A percentile compares a stretch with the other conserved stretches of the same genome.
These are phyloP conservation scores for Falco rusticolus DNA, from an alignment of 2,797 vertebrate species.

Conservation along the genomic window DNA sequence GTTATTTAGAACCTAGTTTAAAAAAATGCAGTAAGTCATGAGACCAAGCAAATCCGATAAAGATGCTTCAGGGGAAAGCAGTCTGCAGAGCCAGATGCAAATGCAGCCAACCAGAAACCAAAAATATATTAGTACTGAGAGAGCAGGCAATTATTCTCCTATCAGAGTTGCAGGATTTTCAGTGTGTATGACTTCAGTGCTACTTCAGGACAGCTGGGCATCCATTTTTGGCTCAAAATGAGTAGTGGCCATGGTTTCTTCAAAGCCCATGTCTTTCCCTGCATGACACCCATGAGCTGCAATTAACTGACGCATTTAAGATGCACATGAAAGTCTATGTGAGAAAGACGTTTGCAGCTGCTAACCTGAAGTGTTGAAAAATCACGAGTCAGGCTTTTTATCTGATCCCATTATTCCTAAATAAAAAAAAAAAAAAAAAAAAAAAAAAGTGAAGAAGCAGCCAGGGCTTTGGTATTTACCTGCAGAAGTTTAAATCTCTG, in stretches of 20 bases:
- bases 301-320: not conserved
- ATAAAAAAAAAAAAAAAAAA: not conserved
- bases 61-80: conserved; percentile 47
- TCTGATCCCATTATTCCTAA: not conserved
- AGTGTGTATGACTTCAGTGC: not conserved
- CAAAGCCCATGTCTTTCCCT: not conserved
- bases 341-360: not conserved
- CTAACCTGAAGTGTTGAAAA: not conserved
- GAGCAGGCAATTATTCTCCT: conserved; percentile 49
- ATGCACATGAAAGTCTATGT: not conserved
- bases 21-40: conserved; percentile 21
- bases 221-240: not conserved
- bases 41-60: conserved; percentile 17
- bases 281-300: not conserved
- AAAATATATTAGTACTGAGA: conserved; percentile 43
- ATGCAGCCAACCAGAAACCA: conserved; percentile 62
- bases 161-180: not conserved
- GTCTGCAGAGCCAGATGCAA: conserved; percentile 61
- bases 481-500: not conserved
- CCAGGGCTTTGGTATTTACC: not conserved
- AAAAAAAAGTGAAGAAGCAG: not conserved
- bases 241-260: not conserved
- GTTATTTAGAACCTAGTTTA: not conserved
- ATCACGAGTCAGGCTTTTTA: not conserved
- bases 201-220: not conserved